Evolutionary conservation across 2,888 invertebrate genomes (phyloP), one percentile per base, ranked within the genome.

Genomic region (Platynereis dumerilii): DNA sequence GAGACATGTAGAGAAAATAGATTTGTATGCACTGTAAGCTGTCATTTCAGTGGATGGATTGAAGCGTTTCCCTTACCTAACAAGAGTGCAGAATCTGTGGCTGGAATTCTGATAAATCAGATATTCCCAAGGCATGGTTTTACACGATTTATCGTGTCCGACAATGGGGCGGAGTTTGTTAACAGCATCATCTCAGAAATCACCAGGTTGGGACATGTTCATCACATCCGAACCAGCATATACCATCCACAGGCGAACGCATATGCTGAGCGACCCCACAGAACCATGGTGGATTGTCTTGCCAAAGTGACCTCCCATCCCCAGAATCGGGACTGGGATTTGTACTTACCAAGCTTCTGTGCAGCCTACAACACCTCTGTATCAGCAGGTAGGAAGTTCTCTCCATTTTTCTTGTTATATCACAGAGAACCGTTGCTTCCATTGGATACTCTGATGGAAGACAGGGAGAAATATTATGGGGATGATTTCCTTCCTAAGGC

Each of bases 171-270:
- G 7, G 55, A 55, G 17, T 55, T 55, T 27, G 10, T 24, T 27
- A 55, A 55, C 22, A 24, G 7, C 5, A 55, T 55, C 17, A 24
- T 55, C 3, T 10, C 55, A 17, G 3, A 27, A 5, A 27, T 55
- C 17, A 27, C 55, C 10, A 2, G 17, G 10, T 24, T 27, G 17
- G 28, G 24, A 24, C 24, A 55, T 17, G n/a, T 55, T 17, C 24
- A 55, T 24, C 24, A 27, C 10, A 27, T 55, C 10, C 2, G 27
- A 10, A 55, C 55, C 28, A 12, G 12, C 7, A 10, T 24, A 27
- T 55, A 55, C 26, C 55, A 55, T 24, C 55, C 55, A 10, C 15
- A 24, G 24, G 24, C 55, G 2, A 55, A 55, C 17, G 55, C 12
- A 27, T 7, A 55, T 12, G 17, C 24, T 5, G 55, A 55, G 22